Conservation (phyloP, 2,797 vertebrate genomes). For the Gastrophryne carolinensis region DNA sequence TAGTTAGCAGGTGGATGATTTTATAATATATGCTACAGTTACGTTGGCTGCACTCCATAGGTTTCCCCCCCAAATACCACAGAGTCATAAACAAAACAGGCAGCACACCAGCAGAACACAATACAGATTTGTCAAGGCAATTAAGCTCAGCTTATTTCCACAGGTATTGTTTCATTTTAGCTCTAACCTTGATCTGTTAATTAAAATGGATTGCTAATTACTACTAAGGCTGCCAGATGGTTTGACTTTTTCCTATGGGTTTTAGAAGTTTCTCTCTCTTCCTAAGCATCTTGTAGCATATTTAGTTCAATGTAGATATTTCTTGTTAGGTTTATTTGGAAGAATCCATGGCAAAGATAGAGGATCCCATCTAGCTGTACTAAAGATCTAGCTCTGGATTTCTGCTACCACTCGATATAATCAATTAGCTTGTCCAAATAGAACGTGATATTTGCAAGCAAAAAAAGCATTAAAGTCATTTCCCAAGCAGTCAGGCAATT, state of each 20-base stretch:
- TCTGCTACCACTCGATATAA: too few species aligned
- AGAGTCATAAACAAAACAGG: neutral
- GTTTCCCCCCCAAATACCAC: neutral
- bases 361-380: too few species aligned
- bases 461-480: too few species aligned
- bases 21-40: too few species aligned
- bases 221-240: conserved; percentile 32
- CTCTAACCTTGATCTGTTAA: conserved; percentile 37
- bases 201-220: conserved; percentile 40
- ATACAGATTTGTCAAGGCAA: conserved; percentile 33
- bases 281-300: conserved; percentile 8
- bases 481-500: too few species aligned
- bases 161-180: conserved; percentile 31
- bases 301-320: neutral
- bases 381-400: too few species aligned
- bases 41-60: neutral
- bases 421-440: too few species aligned
- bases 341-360: too few species aligned
- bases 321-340: too few species aligned
- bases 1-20: too few species aligned
- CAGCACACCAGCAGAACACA: neutral
- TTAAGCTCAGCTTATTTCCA: conserved; percentile 35
- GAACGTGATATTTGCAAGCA: too few species aligned
- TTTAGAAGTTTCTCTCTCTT: conserved; percentile 16
- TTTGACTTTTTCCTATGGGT: conserved; percentile 24